Evolutionary conservation across 2,797 vertebrate genomes (phyloP), one percentile per base, ranked within the genome.

Genomic region (Thaleichthys pacificus): DNA sequence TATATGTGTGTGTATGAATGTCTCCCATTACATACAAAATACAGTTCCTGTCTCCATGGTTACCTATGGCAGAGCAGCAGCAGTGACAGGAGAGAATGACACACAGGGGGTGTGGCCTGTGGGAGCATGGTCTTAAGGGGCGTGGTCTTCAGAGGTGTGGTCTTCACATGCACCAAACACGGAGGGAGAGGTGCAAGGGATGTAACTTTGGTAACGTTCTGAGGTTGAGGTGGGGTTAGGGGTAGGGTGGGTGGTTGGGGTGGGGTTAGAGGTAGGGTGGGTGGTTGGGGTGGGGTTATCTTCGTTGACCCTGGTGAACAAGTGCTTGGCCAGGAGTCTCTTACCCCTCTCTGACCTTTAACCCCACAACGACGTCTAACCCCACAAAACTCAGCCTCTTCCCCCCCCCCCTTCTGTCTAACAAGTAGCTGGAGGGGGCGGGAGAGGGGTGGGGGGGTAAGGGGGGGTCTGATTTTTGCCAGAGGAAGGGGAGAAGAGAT

Each of bases 11-110:
- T 24, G 11, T 60, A 14, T 26, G 11, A 7, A 24, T 35, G 32
- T 64, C 11, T 35, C 15, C 30, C 28, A 19, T 32, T 8, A 38
- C 6, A 38, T 35, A 56, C 1, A n/a, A 9, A 17, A 17, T 0
- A 56, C 32, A 6, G 42, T 47, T 47, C 42, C 42, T 47, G 42
- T 64, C 22, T 17, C 56, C 60, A 6, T 35, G 63, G 78, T 88
- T 85, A 89, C 88, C 87, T 90, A 75, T 82, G 84, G 61, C 84
- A 84, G 74, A 86, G 81, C 30, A 86, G 73, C 63, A 84, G 68
- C 35, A 89, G 76, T 70, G 89, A 84, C 72, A 80, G 84, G 77
- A 88, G 83, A 3, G 85, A 86, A 42, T 77, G 67, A 47, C 19
- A 68, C 69, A 75, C 65, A 30, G 6, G 49, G 15, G 56, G 54